These are phyloP conservation scores for Poeciliopsis presidionis DNA, from an alignment of 2,797 vertebrate species.

Conservation along the genomic window DNA sequence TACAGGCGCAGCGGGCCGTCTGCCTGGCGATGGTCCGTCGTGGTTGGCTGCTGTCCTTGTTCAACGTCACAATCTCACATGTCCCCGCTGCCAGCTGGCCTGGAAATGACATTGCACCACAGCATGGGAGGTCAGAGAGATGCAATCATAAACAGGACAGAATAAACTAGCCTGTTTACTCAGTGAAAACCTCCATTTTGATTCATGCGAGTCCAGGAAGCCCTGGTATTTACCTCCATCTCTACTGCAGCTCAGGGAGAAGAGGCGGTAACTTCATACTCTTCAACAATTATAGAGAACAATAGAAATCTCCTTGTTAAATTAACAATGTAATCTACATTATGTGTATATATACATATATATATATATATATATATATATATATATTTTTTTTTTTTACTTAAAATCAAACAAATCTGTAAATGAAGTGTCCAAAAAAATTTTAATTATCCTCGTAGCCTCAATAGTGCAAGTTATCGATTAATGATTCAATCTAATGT, in stretches of 20 bases:
- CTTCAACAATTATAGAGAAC: background rate
- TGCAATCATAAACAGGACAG: constrained; percentile 59
- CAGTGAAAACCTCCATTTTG: constrained; percentile 19
- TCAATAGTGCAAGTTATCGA: too few relatives aligned
- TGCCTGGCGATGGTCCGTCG: constrained; percentile 98
- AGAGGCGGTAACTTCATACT: background rate
- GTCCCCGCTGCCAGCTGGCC: constrained; percentile 97
- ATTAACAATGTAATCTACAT: background rate
- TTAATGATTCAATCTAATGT: too few relatives aligned
- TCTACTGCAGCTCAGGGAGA: constrained; percentile 18
- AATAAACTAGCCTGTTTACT: constrained; percentile 42
- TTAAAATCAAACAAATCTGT: background rate
- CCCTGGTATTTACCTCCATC: background rate
- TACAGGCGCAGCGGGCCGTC: constrained; percentile 98
- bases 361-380: background rate
- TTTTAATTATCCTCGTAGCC: background rate
- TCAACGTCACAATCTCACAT: constrained; percentile 98
- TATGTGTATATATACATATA: too few relatives aligned
- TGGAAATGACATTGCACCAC: constrained; percentile 78
- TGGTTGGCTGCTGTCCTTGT: constrained; percentile 98
- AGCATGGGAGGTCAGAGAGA: constrained; percentile 69
- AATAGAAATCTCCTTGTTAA: background rate
- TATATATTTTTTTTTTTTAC: too few relatives aligned
- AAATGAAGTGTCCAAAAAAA: background rate
- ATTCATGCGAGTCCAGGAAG: background rate